phyloP scores from a whole-genome alignment of 2,888 invertebrate genomes.

The Thymelicus acteon region DNA sequence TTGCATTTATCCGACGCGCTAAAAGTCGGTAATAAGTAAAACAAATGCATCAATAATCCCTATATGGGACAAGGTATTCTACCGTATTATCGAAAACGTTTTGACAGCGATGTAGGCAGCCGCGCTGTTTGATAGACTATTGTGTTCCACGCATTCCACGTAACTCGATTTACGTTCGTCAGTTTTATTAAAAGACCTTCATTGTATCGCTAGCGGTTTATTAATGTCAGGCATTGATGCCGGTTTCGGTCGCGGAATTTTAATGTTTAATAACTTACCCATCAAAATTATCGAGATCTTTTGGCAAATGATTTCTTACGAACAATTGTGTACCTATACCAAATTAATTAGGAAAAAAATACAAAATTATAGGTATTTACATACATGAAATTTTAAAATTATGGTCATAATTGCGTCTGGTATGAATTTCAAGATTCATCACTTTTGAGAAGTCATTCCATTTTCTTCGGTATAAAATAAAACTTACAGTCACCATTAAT shows the following conservation, averaged over 20 bases:
- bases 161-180: constrained; percentile 46
- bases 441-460: too few relatives aligned
- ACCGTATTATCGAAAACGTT: constrained; percentile 39
- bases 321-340: too few relatives aligned
- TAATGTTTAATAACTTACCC: neutral
- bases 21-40: neutral
- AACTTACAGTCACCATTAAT: too few relatives aligned
- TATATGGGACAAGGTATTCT: constrained; percentile 40
- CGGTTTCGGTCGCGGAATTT: neutral
- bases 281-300: too few relatives aligned
- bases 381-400: too few relatives aligned
- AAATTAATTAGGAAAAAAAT: too few relatives aligned
- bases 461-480: too few relatives aligned
- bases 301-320: too few relatives aligned
- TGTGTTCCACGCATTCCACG: constrained; percentile 46
- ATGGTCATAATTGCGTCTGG: too few relatives aligned
- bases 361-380: too few relatives aligned
- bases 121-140: constrained; percentile 51
- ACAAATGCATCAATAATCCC: constrained; percentile 7
- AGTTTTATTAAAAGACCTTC: constrained; percentile 40
- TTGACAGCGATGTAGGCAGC: constrained; percentile 42
- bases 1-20: too few relatives aligned
- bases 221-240: constrained; percentile 24
- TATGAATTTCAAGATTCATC: too few relatives aligned
- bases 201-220: constrained; percentile 24